Evolutionary conservation across 2,797 vertebrate genomes (phyloP).

Genomic region (Neosalanx taihuensis): DNA sequence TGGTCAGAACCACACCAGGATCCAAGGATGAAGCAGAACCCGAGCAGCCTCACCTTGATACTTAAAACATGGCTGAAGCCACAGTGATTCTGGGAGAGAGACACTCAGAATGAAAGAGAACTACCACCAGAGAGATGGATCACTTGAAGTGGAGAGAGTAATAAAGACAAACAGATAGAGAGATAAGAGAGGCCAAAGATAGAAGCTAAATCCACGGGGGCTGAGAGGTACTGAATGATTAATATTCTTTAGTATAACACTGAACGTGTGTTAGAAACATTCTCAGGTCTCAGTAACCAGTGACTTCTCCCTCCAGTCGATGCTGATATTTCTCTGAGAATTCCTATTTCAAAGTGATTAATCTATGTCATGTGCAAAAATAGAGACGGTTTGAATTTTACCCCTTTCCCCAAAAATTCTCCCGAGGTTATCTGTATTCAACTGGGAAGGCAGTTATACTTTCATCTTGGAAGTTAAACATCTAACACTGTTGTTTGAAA

Average conservation of each 20-base stretch:
- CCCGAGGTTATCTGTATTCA: background rate
- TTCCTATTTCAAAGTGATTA: conserved; percentile 28
- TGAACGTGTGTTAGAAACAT: conserved; percentile 44
- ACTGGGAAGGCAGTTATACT: background rate
- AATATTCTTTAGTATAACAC: conserved; percentile 54
- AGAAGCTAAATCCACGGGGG: conserved; percentile 40
- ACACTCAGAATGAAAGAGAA: background rate
- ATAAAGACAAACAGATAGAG: background rate
- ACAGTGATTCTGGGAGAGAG: background rate
- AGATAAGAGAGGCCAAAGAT: conserved; percentile 42
- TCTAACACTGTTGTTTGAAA: background rate
- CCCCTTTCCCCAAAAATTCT: background rate
- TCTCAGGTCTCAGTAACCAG: conserved; percentile 31
- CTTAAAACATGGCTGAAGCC: background rate
- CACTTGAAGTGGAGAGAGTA: background rate
- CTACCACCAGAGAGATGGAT: background rate
- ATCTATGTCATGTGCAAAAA: background rate
- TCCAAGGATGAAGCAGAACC: background rate
- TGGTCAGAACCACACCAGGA: conserved; percentile 23
- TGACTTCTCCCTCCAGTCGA: conserved; percentile 20
- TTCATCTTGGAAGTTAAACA: background rate
- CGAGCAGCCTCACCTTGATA: background rate
- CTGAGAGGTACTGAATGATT: conserved; percentile 59
- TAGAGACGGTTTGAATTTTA: background rate
- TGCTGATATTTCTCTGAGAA: conserved; percentile 24